Evolutionary conservation across 2,888 invertebrate genomes (phyloP).

Genomic region (Rutpela maculata): DNA sequence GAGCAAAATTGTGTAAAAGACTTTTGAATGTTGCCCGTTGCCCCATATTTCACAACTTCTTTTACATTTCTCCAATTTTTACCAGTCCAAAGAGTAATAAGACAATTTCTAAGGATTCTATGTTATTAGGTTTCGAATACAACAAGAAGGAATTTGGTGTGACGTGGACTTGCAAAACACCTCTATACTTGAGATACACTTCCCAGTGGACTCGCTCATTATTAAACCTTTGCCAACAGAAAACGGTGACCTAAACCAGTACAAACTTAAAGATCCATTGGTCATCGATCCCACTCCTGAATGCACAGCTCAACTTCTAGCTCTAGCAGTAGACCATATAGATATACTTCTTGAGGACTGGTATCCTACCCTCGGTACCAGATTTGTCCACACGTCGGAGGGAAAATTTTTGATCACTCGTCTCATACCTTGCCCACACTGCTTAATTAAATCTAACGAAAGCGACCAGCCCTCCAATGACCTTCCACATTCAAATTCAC

Average conservation of each 20-base stretch:
- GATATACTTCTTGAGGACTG: conserved; percentile 98
- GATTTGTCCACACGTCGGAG: conserved; percentile 98
- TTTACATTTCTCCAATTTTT: no score
- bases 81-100: no score
- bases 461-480: conserved; percentile 49
- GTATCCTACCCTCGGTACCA: conserved; percentile 95
- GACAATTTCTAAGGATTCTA: no score
- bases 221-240: conserved; percentile 75
- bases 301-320: conserved; percentile 87
- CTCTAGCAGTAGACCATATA: conserved; percentile 94
- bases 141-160: conserved; percentile 91
- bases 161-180: conserved; percentile 87
- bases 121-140: conserved; percentile 80
- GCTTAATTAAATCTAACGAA: conserved; percentile 75
- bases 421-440: conserved; percentile 93
- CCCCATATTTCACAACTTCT: no score
- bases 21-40: no score
- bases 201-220: conserved; percentile 83
- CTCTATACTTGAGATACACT: conserved; percentile 89
- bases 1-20: no score
- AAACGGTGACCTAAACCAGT: conserved; percentile 60
- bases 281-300: conserved; percentile 88
- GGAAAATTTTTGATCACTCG: conserved; percentile 96
- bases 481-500: conserved; percentile 46
- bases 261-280: conserved; percentile 72